A percentile compares a stretch with the other conserved stretches of the same genome.
Conservation (phyloP, 2,797 vertebrate species). For the Taeniopygia guttata region DNA sequence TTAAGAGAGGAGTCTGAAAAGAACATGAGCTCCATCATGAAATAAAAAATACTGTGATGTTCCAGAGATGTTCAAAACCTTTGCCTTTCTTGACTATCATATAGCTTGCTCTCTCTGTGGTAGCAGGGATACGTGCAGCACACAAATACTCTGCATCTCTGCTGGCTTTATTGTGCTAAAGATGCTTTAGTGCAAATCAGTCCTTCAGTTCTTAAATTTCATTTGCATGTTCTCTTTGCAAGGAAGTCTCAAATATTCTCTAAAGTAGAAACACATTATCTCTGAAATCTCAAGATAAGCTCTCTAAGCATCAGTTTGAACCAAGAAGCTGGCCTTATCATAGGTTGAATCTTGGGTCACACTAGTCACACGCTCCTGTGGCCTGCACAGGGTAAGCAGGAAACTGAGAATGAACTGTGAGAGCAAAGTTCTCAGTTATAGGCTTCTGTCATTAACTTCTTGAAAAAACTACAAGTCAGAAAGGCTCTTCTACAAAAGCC, state of each 20-base stretch:
- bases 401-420: neutral
- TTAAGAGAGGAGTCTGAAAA: neutral
- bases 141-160: neutral
- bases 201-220: neutral
- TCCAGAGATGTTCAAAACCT: neutral
- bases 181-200: neutral
- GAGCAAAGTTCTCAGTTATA: neutral
- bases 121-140: neutral
- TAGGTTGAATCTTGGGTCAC: neutral
- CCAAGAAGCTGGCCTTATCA: neutral
- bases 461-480: neutral
- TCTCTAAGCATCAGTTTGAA: neutral
- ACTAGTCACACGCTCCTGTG: neutral
- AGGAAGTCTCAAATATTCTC: neutral
- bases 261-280: neutral
- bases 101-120: neutral
- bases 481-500: neutral
- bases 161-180: neutral
- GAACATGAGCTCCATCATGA: neutral
- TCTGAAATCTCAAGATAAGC: neutral
- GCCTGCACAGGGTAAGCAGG: neutral
- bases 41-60: neutral
- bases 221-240: neutral
- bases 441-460: neutral
- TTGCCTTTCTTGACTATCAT: neutral